A percentile compares a stretch with the other conserved stretches of the same genome.
Evolutionary conservation across 2,888 invertebrate species (phyloP).

Genomic region (Drosophila anomalata): DNA sequence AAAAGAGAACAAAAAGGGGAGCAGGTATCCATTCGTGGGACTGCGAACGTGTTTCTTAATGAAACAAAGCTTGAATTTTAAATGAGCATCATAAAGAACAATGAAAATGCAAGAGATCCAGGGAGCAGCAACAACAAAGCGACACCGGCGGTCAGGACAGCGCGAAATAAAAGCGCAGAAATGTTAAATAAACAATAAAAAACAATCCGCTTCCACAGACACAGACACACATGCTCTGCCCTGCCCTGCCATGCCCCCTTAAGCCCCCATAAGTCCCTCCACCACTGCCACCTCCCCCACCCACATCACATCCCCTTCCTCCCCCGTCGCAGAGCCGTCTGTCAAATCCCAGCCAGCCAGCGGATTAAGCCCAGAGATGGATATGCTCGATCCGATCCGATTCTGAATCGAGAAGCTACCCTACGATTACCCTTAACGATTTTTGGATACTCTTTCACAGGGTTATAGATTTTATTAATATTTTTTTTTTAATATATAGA

Average conservation of each 20-base stretch:
- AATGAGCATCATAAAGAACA: conserved; percentile 82
- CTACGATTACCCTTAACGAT: conserved; percentile 11
- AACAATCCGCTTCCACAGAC: conserved; percentile 11
- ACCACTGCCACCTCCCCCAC: background rate
- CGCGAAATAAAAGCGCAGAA: conserved; percentile 63
- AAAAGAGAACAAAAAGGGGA: background rate
- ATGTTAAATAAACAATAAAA: conserved; percentile 76
- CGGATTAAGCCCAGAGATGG: conserved; percentile 42
- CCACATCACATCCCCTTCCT: background rate
- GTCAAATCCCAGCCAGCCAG: conserved; percentile 51
- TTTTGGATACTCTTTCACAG: background rate
- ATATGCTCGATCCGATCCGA: conserved; percentile 34
- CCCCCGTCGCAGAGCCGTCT: conserved; percentile 37
- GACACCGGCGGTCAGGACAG: conserved; percentile 44
- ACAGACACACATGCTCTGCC: background rate
- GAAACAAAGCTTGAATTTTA: conserved; percentile 82
- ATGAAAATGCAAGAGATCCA: conserved; percentile 66
- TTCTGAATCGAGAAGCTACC: background rate
- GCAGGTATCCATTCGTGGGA: background rate
- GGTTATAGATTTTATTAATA: background rate
- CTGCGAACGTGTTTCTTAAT: conserved; percentile 74
- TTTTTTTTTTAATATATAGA: too few species aligned
- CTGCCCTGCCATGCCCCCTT: background rate
- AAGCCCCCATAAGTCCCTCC: background rate
- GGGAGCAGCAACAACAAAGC: conserved; percentile 57